phyloP scores from a whole-genome alignment of 2,113 vertebrate genomes.

The Cebidichthys violaceus region DNA sequence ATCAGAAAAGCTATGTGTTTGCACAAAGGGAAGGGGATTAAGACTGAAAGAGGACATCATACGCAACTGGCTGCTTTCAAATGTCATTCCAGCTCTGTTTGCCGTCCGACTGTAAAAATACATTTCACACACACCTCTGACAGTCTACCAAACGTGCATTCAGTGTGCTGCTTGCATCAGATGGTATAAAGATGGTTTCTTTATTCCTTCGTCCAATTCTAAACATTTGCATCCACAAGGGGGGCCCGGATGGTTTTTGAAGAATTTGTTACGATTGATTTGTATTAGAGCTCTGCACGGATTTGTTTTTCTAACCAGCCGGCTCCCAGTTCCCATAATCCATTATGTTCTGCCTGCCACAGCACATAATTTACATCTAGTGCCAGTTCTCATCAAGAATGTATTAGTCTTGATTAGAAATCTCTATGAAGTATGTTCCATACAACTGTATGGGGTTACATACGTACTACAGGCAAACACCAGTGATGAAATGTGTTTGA shows the following conservation, averaged over 20 bases:
- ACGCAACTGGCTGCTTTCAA: constrained; percentile 49
- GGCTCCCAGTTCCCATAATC: constrained; percentile 18
- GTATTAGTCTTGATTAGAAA: constrained; percentile 5
- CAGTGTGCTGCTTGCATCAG: constrained; percentile 22
- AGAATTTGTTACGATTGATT: constrained; percentile 36
- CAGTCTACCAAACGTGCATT: constrained; percentile 26
- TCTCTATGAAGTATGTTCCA: not conserved
- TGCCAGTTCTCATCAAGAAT: constrained; percentile 24
- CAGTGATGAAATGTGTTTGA: no score
- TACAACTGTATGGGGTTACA: not conserved
- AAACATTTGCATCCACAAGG: constrained; percentile 15
- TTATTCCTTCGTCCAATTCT: not conserved
- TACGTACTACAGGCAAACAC: not conserved
- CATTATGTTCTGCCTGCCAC: constrained; percentile 20
- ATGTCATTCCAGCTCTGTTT: constrained; percentile 36
- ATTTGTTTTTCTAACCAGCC: constrained; percentile 40
- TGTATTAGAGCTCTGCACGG: constrained; percentile 21
- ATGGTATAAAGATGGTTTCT: constrained; percentile 18
- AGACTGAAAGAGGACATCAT: constrained; percentile 59
- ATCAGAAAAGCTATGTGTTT: constrained; percentile 78
- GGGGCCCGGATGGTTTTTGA: constrained; percentile 25
- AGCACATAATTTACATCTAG: constrained; percentile 7
- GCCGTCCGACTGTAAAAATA: constrained; percentile 45
- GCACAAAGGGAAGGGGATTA: constrained; percentile 67
- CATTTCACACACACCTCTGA: constrained; percentile 35